These are phyloP conservation scores for Erithacus rubecula DNA, from an alignment of 2,797 vertebrate genomes.

Conservation along the genomic window DNA sequence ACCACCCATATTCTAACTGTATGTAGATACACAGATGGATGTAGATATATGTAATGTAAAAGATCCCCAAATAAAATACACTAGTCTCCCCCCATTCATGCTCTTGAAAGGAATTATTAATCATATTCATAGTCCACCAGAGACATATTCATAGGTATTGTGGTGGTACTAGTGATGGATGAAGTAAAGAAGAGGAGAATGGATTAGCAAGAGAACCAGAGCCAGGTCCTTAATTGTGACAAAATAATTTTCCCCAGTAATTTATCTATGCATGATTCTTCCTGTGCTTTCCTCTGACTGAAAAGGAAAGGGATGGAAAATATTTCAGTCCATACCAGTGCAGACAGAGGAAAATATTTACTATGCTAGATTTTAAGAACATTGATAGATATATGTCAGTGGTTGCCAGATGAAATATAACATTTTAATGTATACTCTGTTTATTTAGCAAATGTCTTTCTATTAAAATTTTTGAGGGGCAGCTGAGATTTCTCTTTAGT, in stretches of 20 bases:
- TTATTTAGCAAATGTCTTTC: slow-evolving; percentile 3
- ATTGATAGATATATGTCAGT: neutral
- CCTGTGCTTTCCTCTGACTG: neutral
- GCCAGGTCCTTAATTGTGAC: neutral
- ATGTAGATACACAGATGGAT: neutral
- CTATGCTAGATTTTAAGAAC: neutral
- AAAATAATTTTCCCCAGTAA: neutral
- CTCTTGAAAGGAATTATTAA: neutral
- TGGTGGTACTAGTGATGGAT: neutral
- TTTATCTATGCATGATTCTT: neutral
- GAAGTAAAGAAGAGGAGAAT: neutral
- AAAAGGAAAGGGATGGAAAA: neutral
- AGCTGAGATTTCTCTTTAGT: neutral
- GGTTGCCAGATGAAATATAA: neutral
- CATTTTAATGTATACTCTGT: neutral
- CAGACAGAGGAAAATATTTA: neutral
- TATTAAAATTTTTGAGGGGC: neutral
- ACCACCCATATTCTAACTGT: neutral
- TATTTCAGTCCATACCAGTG: neutral
- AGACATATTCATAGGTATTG: neutral
- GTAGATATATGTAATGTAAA: neutral
- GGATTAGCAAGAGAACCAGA: neutral
- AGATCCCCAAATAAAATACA: neutral
- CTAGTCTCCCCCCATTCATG: fast-evolving
- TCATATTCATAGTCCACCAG: neutral